Evolutionary conservation across 2,113 vertebrate genomes (phyloP).

Genomic region (Drymodes brunneopygia): DNA sequence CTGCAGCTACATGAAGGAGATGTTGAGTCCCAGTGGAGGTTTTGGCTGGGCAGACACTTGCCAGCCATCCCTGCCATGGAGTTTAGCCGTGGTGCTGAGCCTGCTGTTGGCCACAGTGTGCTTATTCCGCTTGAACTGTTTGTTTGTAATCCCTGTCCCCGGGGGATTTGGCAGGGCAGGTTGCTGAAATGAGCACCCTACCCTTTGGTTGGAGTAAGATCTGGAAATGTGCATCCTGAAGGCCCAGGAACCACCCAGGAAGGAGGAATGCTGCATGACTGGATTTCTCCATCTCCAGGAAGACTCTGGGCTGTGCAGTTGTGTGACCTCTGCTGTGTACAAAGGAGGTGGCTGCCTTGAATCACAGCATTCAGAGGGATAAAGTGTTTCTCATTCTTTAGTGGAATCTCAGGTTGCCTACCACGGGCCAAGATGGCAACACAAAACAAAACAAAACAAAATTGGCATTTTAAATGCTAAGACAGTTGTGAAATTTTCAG

Average conservation of each 20-base stretch:
- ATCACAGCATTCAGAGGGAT: neutral
- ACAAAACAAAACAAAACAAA: neutral
- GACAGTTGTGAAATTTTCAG: neutral
- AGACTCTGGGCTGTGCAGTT: neutral
- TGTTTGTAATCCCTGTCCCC: neutral
- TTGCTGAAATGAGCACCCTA: neutral
- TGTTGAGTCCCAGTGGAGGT: neutral
- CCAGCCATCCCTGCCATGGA: neutral
- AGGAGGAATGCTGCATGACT: neutral
- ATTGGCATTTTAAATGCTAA: neutral
- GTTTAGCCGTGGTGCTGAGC: neutral
- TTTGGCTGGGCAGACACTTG: neutral
- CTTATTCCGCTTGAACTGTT: neutral
- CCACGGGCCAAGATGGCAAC: neutral
- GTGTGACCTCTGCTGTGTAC: neutral
- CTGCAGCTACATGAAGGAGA: neutral
- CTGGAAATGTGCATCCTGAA: constrained; percentile 16
- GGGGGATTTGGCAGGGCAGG: neutral
- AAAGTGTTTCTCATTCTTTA: neutral
- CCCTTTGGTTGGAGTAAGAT: neutral
- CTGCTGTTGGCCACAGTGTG: fast-evolving
- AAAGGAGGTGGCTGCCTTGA: neutral
- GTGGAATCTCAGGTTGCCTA: neutral
- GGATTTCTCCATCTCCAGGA: neutral
- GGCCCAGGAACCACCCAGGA: neutral